Evolutionary conservation across 1,140 invertebrate species (phyloP).

Genomic region (Tetramorium parvispinum): DNA sequence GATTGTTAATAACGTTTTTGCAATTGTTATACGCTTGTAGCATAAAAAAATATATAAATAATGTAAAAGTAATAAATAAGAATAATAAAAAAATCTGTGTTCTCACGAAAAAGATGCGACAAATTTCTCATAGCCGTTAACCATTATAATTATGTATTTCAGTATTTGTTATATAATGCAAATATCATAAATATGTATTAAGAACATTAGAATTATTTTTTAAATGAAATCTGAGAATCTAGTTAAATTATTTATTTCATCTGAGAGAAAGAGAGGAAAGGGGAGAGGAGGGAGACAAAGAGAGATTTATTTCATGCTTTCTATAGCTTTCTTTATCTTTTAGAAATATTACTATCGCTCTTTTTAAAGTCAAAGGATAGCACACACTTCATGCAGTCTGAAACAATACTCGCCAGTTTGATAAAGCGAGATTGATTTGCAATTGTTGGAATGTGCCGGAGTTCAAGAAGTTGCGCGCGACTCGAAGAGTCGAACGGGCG

Average conservation of each 20-base stretch:
- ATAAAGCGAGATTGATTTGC: slow-evolving; percentile 19
- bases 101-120: background rate
- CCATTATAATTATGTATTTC: background rate
- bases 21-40: background rate
- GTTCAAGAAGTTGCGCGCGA: slow-evolving; percentile 30
- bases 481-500: slow-evolving; percentile 32
- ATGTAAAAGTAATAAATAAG: background rate
- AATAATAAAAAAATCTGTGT: background rate
- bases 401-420: background rate
- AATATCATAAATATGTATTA: background rate
- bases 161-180: background rate
- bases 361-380: background rate
- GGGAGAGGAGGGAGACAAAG: no score
- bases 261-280: no score
- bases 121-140: background rate
- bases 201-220: background rate
- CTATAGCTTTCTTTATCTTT: background rate
- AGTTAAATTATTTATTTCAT: background rate
- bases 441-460: slow-evolving; percentile 23
- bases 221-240: background rate
- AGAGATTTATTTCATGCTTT: background rate
- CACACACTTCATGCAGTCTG: background rate
- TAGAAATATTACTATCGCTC: background rate
- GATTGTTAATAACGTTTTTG: slow-evolving; percentile 7
- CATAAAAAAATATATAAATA: background rate